These are phyloP conservation scores for Peromyscus polionotus DNA, from an alignment of 2,113 vertebrate genomes.

Conservation along the genomic window DNA sequence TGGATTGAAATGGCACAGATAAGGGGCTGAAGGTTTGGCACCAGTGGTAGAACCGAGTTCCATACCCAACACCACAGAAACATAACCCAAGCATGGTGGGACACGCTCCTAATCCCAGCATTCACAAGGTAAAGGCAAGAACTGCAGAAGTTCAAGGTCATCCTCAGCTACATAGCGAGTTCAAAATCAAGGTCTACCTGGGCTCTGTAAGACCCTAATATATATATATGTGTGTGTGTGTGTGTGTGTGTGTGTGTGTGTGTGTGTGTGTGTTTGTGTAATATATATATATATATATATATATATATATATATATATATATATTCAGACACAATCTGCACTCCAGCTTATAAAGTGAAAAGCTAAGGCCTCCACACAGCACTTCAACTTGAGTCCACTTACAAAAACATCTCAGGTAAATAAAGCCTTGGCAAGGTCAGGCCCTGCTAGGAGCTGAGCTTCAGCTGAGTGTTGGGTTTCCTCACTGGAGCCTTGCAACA, in stretches of 20 bases:
- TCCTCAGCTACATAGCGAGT: neutral
- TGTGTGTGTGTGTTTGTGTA: too few relatives aligned
- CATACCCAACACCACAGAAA: neutral
- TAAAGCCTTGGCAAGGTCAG: neutral
- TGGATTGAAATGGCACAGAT: neutral
- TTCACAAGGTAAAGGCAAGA: too few relatives aligned
- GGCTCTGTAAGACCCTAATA: neutral
- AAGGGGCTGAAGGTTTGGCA: neutral
- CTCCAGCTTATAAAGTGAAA: slow-evolving; percentile 1
- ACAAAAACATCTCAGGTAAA: neutral
- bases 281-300: too few relatives aligned
- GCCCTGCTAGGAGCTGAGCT: neutral
- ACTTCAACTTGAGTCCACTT: neutral
- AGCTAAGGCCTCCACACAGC: neutral
- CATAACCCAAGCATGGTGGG: too few relatives aligned
- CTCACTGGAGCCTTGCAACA: neutral
- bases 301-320: neutral
- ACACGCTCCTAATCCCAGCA: neutral
- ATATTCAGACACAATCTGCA: neutral
- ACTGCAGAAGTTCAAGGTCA: neutral
- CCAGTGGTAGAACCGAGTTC: neutral
- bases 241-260: too few relatives aligned
- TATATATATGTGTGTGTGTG: too few relatives aligned
- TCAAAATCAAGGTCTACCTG: neutral
- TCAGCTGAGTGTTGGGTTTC: neutral